phyloP scores from a whole-genome alignment of 2,888 invertebrate genomes.

The Heliconius charithonia region DNA sequence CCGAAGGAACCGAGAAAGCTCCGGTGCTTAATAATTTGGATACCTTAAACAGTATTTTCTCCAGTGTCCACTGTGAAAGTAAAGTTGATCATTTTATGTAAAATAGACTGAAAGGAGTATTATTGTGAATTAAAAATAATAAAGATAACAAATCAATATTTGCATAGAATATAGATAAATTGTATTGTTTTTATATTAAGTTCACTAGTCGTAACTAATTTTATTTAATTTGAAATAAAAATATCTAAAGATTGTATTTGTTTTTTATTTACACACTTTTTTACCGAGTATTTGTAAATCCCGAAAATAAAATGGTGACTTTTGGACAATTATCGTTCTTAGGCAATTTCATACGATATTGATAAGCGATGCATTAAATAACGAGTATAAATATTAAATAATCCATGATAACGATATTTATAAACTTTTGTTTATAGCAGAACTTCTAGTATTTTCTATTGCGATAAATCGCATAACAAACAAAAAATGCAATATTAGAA shows the following conservation, averaged over 20 bases:
- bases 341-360: neutral
- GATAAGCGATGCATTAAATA: constrained; percentile 24
- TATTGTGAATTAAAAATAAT: neutral
- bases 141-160: neutral
- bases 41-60: neutral
- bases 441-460: constrained; percentile 14
- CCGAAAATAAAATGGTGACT: neutral
- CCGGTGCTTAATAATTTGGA: neutral
- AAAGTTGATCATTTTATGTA: neutral
- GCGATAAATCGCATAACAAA: neutral
- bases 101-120: neutral
- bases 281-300: neutral
- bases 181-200: neutral
- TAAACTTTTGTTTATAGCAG: neutral
- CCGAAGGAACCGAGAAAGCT: neutral
- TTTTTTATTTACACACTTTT: neutral
- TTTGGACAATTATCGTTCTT: neutral
- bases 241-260: too few species aligned
- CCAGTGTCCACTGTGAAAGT: neutral
- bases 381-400: constrained; percentile 22
- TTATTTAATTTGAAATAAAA: constrained; percentile 5
- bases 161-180: neutral
- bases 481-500: neutral
- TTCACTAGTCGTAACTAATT: constrained; percentile 3
- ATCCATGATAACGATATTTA: constrained; percentile 22